A percentile compares a stretch with the other conserved stretches of the same genome.
Conservation (phyloP, 2,797 vertebrate species). For the Pseudochaenichthys georgianus region DNA sequence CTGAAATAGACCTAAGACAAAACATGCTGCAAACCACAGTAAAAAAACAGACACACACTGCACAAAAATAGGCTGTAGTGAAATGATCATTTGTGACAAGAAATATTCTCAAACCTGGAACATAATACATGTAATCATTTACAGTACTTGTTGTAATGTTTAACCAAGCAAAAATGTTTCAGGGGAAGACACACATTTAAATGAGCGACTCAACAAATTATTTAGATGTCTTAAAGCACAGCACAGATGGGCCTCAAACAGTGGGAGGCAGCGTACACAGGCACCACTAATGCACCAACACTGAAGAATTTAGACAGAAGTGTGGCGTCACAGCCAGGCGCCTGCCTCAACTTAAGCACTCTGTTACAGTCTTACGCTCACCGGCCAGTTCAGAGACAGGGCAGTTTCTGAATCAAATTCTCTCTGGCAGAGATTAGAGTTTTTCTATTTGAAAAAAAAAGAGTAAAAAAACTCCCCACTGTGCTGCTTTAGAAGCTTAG, state of each 20-base stretch:
- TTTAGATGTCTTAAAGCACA: conserved; percentile 30
- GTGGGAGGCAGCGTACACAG: conserved; percentile 13
- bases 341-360: conserved; percentile 14
- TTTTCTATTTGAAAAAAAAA: conserved; percentile 47
- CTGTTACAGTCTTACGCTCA: conserved; percentile 19
- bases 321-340: conserved; percentile 17
- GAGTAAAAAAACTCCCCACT: conserved; percentile 23
- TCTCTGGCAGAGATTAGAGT: conserved; percentile 57
- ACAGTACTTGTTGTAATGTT: conserved; percentile 16
- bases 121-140: conserved; percentile 34
- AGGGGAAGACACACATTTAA: conserved; percentile 35
- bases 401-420: conserved; percentile 58
- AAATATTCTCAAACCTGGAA: conserved; percentile 13
- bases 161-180: conserved; percentile 26
- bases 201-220: conserved; percentile 46
- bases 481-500: conserved; percentile 60
- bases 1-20: no score
- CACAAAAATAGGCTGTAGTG: conserved; percentile 1
- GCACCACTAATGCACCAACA: background rate
- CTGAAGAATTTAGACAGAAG: conserved; percentile 26
- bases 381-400: conserved; percentile 54
- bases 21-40: no score
- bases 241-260: conserved; percentile 35
- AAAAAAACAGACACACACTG: no score
- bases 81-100: background rate